Evolutionary conservation across 2,113 vertebrate species (phyloP), one percentile per base, ranked within the genome.

Genomic region (Xenus cinereus): DNA sequence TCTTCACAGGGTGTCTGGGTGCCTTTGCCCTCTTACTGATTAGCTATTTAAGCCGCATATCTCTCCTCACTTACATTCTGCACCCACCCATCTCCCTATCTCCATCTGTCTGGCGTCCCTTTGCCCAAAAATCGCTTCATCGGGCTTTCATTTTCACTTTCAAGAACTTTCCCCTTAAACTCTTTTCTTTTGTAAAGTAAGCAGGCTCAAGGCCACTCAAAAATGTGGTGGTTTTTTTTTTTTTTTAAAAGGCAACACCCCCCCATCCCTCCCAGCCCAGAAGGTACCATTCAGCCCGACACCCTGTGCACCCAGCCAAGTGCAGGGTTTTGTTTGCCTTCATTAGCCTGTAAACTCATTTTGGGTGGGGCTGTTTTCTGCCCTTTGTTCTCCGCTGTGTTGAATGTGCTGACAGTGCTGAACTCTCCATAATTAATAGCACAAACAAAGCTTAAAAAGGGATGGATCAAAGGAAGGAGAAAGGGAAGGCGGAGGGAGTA

Each of bases 331-430:
- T 94, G 94, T 97, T 97, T 96, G 94, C 87, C 91, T 95, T 96
- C 95, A 89, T 89, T 93, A 97, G 93, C 87, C 95, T 96, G 95
- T 95, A 96, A 96, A 96, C 95, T 89, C 93, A 68, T 96, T 95
- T 94, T 79, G 87, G 96, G 96, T 97, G 94, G 94, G 89, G 91
- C 93, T 96, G 62, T 89, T 96, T 94, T 91, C 93, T 97, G 94
- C 95, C 94, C 95, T 97, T 97, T 97, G 95, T 97, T 96, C 95
- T 91, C 69, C 54, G 11, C 81, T 68, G 62, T 76, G 84, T 76
- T 96, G 81, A 96, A 96, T 95, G 94, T 96, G 95, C 95, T 97
- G 96, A 96, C 96, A 95, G 87, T 1, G 26, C 89, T 93, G 94
- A 97, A 95, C 93, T 94, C 89, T n/a, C 9, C 9, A 87, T 97